Evolutionary conservation across 2,888 invertebrate species (phyloP), one percentile per base, ranked within the genome.

Genomic region (Nasonovia ribisnigri): DNA sequence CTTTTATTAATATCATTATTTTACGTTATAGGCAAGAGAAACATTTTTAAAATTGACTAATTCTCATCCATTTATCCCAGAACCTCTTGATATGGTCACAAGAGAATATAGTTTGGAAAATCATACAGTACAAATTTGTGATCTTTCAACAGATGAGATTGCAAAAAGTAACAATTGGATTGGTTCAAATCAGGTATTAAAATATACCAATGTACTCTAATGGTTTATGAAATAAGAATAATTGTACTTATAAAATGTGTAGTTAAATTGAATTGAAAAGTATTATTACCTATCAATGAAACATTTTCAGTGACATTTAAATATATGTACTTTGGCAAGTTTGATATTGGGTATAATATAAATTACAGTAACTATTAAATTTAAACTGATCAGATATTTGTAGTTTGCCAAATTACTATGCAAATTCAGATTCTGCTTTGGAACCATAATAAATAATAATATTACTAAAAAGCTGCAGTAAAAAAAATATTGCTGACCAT

Each of bases 91-190:
- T 95, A 95, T 97, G 92, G 96, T 97, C 11, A 96, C 97, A 95
- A 97, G 97, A 88, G 97, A 97, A 95, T 97, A 97, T 96, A 97
- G 98, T 95, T 97, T 97, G 95, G 97, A 97, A 84, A 97, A 97
- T 95, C 98, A 98, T 0, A 97, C 97, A 95, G 97, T 98, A 0
- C 97, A 97, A 96, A 97, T 98, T 94, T 96, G 97, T 0, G 98
- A 98, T 95, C 96, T 98, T 20, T 97, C 97, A 42, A 96, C 97
- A 84, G 97, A 97, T 94, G 97, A 97, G 92, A 96, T 98, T 86
- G 97, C 97, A n/a, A 96, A 97, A 94, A 97, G 97, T 95, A 97
- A 97, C 95, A 97, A 97, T 95, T 97, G 97, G 95, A 97, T 98
- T 94, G 98, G 98, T 20, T 96, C 97, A 94, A 98, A 98, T 95